phyloP scores from a whole-genome alignment of 2,797 vertebrate species.

The Cercopithecus diana region DNA sequence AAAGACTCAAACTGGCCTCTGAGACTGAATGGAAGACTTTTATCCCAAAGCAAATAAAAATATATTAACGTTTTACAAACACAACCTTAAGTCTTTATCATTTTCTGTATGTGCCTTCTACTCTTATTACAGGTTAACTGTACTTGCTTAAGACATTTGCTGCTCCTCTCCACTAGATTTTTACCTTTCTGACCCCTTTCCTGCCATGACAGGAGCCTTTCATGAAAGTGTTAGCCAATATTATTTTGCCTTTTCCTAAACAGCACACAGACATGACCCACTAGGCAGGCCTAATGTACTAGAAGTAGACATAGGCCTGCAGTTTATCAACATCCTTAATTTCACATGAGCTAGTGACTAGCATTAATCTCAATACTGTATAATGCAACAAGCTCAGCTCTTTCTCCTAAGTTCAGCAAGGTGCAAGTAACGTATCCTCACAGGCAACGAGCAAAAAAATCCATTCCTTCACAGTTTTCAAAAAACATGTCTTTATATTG shows the following conservation, averaged over 20 bases:
- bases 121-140: conserved; percentile 4
- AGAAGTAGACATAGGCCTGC: background rate
- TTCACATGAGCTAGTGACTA: background rate
- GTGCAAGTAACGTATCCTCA: background rate
- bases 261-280: background rate
- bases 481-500: background rate
- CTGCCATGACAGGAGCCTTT: background rate
- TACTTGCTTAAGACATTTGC: conserved; percentile 44
- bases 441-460: background rate
- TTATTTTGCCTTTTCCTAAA: background rate
- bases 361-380: background rate
- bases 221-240: background rate
- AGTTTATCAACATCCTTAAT: background rate
- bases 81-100: conserved; percentile 70
- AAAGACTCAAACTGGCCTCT: conserved; percentile 76
- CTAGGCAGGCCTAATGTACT: background rate
- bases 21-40: conserved; percentile 69
- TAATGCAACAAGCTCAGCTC: background rate
- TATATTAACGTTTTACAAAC: conserved; percentile 73
- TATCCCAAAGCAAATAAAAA: conserved; percentile 69
- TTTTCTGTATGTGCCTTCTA: conserved; percentile 50
- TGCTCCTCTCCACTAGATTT: background rate
- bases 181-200: conserved; percentile 29
- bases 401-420: background rate
- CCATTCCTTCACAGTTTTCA: background rate